phyloP scores from a whole-genome alignment of 2,888 invertebrate species.

The Sisyra terminalis region DNA sequence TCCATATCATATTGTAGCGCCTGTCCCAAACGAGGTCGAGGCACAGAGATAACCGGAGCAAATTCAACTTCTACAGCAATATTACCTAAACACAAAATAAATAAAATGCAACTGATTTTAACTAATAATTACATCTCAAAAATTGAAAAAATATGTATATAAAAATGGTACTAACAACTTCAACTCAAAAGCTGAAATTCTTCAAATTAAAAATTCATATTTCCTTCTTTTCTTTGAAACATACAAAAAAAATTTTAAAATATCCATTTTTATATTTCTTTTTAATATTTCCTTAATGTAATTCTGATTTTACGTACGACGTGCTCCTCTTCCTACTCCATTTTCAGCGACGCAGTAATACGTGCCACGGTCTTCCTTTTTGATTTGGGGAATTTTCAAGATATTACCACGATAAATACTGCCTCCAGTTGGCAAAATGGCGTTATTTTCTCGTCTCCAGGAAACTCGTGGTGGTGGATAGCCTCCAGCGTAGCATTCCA shows the following conservation, averaged over 20 bases:
- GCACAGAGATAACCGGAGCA: constrained; percentile 71
- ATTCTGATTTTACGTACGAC: constrained; percentile 38
- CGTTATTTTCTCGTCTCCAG: constrained; percentile 87
- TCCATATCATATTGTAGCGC: constrained; percentile 90
- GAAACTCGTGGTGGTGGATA: constrained; percentile 72
- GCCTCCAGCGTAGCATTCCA: constrained; percentile 81
- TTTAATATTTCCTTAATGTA: too few species aligned
- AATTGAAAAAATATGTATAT: background rate
- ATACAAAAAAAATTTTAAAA: too few species aligned
- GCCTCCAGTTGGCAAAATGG: constrained; percentile 80
- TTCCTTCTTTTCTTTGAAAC: too few species aligned
- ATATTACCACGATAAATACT: constrained; percentile 70
- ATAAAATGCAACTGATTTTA: too few species aligned
- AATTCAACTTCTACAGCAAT: constrained; percentile 85
- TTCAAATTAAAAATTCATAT: too few species aligned
- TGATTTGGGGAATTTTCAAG: constrained; percentile 57
- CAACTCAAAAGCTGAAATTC: too few species aligned
- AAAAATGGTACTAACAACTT: too few species aligned
- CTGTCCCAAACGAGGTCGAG: constrained; percentile 67
- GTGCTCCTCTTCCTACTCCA: constrained; percentile 69
- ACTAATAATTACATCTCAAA: too few species aligned
- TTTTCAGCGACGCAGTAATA: constrained; percentile 90
- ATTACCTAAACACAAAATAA: constrained; percentile 30
- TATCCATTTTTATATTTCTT: too few species aligned
- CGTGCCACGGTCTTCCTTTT: constrained; percentile 81